phyloP scores from a whole-genome alignment of 2,797 vertebrate species.

The Carcharodon carcharias region DNA sequence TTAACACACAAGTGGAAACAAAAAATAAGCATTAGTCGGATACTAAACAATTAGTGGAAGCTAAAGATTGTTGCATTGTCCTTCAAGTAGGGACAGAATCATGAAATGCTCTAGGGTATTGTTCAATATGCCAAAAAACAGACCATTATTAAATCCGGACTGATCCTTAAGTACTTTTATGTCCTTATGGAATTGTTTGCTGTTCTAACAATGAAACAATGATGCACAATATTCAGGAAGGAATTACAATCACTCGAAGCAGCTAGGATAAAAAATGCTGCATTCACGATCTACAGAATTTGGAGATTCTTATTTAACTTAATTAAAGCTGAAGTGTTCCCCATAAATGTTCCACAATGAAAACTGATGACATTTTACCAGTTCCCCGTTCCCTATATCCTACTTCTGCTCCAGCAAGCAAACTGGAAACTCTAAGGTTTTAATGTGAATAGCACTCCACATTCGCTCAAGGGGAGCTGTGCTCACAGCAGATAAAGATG shows the following conservation, averaged over 20 bases:
- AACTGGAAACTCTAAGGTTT: not conserved
- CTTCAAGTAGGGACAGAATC: not conserved
- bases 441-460: not conserved
- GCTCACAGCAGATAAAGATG: constrained; percentile 1
- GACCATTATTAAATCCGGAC: constrained; percentile 14
- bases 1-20: not conserved
- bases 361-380: not conserved
- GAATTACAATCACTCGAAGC: not conserved
- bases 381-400: not conserved
- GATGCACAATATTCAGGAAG: constrained; percentile 1
- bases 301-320: not conserved
- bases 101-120: not conserved
- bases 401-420: not conserved
- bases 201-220: constrained; percentile 10
- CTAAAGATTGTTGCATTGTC: not conserved
- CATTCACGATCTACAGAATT: not conserved
- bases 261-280: not conserved
- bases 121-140: not conserved
- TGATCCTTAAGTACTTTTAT: not conserved
- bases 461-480: not conserved
- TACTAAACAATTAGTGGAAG: not conserved
- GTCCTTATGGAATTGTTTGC: not conserved
- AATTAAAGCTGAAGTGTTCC: not conserved
- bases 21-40: not conserved
- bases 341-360: not conserved